Conservation (phyloP, 2,888 invertebrate species). For the Ennomos quercinarius region DNA sequence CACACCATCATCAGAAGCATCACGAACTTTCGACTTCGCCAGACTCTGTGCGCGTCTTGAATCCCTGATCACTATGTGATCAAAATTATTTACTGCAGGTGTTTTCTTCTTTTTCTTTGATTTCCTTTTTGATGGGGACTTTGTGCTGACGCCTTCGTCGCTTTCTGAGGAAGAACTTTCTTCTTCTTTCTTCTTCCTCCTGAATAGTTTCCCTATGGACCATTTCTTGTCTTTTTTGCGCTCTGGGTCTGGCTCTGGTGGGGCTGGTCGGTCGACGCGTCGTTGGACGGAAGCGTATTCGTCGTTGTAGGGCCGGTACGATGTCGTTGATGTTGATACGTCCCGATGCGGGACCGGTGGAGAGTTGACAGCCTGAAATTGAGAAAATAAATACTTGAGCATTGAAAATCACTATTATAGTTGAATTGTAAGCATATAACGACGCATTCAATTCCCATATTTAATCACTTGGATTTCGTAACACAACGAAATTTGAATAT, state of each 20-base stretch:
- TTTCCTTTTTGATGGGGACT: slow-evolving; percentile 73
- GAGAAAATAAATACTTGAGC: slow-evolving; percentile 37
- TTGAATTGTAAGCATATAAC: no score
- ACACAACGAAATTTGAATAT: not conserved
- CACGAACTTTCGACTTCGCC: slow-evolving; percentile 69
- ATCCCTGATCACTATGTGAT: slow-evolving; percentile 87
- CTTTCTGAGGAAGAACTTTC: slow-evolving; percentile 85
- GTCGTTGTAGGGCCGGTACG: slow-evolving; percentile 74
- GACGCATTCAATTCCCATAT: no score
- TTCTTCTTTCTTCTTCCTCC: slow-evolving; percentile 89
- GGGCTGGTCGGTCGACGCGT: slow-evolving; percentile 64
- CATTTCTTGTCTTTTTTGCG: slow-evolving; percentile 89
- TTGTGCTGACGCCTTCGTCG: slow-evolving; percentile 74
- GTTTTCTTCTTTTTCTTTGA: slow-evolving; percentile 83
- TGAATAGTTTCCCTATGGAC: slow-evolving; percentile 92
- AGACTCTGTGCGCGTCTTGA: slow-evolving; percentile 81
- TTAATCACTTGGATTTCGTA: not conserved
- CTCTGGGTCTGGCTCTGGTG: slow-evolving; percentile 68
- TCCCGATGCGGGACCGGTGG: slow-evolving; percentile 79
- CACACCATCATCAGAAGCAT: slow-evolving; percentile 80
- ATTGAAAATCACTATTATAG: no score
- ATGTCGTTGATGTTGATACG: slow-evolving; percentile 58
- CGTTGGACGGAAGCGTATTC: slow-evolving; percentile 71
- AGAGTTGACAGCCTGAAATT: slow-evolving; percentile 83
- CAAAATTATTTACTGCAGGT: slow-evolving; percentile 86